Base-by-base conservation (phyloP, 2,888 invertebrate species). In the Alentia gelatinosa region DNA sequence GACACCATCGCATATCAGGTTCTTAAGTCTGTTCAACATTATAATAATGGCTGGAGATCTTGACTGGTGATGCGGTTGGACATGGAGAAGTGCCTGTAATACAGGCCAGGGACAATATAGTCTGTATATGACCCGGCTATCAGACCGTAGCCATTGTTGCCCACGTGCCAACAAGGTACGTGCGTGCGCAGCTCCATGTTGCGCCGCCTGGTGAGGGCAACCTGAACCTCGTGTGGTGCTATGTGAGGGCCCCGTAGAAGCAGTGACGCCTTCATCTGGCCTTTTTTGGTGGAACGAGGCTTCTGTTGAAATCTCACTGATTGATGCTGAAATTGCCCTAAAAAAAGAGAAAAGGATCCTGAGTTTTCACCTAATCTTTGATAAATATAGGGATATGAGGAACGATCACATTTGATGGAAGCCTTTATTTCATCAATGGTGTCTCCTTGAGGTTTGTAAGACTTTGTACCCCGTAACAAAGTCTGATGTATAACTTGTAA, bases 141-240 rank as follows among this genome's bases (percentile, higher is more conserved):
- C 23, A 92, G 84, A 0, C 91, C 92, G 19, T 50, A 79, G 12
- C 92, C 92, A 39, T 91, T 91, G 89, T 91, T 89, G 3, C 86
- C 84, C 7, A 92, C 91, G 68, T 91, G 92, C 92, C 92, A 92
- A 83, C 92, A 92, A 3, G 92, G 91, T 4, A 91, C 89, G 35
- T 92, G 92, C 30, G n/a, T 56, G 30, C 88, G 79, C 42, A 79
- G 68, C 89, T 91, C 92, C 92, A 92, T 92, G 68, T 92, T 91
- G 12, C 92, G 89, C 35, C 92, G 56, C 47, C 90, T 84, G 15
- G 91, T 40, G 26, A 92, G 83, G 33, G 26, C 39, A 0, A 91
- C 92, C n/a, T 42, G n/a, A 37, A 91, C 91, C 15, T 89, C 40
- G 30, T 90, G 83, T 40, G 90, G 86, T 26, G 75, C 39, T 7